Conservation (phyloP, 1,140 invertebrate genomes). For the Schlechtendalia chinensis region DNA sequence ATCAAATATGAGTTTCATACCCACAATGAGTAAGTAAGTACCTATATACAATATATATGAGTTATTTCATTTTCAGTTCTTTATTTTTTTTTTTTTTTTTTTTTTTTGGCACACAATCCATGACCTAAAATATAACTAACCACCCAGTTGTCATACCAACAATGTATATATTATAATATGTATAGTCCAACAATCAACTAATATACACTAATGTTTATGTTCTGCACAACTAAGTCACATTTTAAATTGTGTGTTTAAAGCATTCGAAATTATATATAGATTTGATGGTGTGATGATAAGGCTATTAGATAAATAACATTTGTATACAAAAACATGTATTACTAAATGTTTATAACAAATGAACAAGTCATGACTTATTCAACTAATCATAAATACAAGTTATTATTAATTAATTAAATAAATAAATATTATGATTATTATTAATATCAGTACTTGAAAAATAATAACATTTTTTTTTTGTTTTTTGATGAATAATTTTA, state of each 20-base stretch:
- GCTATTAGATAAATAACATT: neutral
- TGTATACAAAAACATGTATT: neutral
- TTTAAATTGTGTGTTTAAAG: neutral
- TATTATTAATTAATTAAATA: too few species aligned
- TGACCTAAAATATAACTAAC: slow-evolving; percentile 17
- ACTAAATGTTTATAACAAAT: neutral
- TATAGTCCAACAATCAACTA: neutral
- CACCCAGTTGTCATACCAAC: neutral
- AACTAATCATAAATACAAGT: too few species aligned
- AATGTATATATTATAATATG: neutral
- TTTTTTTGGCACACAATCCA: neutral
- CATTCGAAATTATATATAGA: neutral
- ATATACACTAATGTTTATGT: neutral
- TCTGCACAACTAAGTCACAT: neutral
- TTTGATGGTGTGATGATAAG: too few species aligned
- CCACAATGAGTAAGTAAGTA: neutral
- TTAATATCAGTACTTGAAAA: too few species aligned
- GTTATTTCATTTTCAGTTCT: neutral
- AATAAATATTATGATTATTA: too few species aligned
- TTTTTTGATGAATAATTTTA: too few species aligned
- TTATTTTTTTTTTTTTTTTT: neutral
- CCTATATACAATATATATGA: neutral
- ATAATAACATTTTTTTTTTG: too few species aligned
- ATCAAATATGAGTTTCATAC: neutral
- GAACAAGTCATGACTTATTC: neutral